A percentile compares a stretch with the other conserved stretches of the same genome.
These are phyloP conservation scores for Pitangus sulphuratus DNA, from an alignment of 2,797 vertebrate genomes.

Conservation along the genomic window DNA sequence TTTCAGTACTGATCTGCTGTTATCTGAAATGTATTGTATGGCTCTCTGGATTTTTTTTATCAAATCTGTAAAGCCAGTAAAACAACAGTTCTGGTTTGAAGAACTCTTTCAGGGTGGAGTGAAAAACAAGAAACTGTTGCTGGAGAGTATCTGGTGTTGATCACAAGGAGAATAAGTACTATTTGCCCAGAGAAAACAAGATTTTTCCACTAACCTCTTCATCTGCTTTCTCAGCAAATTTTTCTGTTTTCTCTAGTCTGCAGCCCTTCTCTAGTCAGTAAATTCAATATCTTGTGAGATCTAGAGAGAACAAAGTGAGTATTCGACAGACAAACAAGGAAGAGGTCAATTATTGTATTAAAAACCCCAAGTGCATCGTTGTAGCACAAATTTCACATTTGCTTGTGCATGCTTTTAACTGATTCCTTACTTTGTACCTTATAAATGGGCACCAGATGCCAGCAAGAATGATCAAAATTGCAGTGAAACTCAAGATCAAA, in stretches of 20 bases:
- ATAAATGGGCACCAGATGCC: slow-evolving; percentile 66
- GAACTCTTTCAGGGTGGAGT: not conserved
- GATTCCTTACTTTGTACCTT: slow-evolving; percentile 60
- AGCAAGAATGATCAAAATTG: slow-evolving; percentile 34
- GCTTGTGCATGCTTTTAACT: slow-evolving; percentile 49
- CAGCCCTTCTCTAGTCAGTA: slow-evolving; percentile 42
- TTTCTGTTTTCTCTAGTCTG: slow-evolving; percentile 59
- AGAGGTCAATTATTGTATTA: slow-evolving; percentile 57
- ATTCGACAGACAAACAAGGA: slow-evolving; percentile 59
- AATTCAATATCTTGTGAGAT: slow-evolving; percentile 64
- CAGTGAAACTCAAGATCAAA: slow-evolving; percentile 34
- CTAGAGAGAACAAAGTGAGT: slow-evolving; percentile 59
- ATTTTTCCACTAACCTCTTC: slow-evolving; percentile 42
- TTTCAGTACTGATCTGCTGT: not conserved
- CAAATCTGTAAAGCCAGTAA: not conserved
- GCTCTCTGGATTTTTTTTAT: not conserved
- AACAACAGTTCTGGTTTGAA: not conserved
- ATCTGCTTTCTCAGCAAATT: slow-evolving; percentile 65
- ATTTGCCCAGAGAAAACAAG: slow-evolving; percentile 40
- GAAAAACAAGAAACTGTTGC: not conserved
- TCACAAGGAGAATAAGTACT: slow-evolving; percentile 40
- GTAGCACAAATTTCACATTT: slow-evolving; percentile 67
- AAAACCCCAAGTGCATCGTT: slow-evolving; percentile 64
- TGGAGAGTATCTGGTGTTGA: slow-evolving; percentile 46
- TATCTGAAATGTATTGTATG: not conserved